A percentile compares a stretch with the other conserved stretches of the same genome.
Evolutionary conservation across 2,888 invertebrate species (phyloP).

Genomic region (Cheilosia grossa): DNA sequence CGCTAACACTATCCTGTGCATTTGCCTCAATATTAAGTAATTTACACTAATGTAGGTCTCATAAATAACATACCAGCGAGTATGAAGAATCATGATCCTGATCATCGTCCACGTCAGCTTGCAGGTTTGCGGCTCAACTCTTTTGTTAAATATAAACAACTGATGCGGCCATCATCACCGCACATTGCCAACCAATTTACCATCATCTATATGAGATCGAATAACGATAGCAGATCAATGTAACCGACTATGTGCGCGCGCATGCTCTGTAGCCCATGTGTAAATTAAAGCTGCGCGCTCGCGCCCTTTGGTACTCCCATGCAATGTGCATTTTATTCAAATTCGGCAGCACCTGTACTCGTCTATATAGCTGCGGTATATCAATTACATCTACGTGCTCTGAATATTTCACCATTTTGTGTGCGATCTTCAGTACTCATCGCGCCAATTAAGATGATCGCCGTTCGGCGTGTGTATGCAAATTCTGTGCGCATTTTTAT

Average conservation of each 20-base stretch:
- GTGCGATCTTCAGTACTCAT: slow-evolving; percentile 49
- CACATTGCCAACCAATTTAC: slow-evolving; percentile 11
- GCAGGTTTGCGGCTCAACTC: slow-evolving; percentile 53
- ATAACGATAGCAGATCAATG: slow-evolving; percentile 58
- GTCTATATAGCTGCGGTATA: slow-evolving; percentile 18
- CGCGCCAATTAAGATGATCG: slow-evolving; percentile 65
- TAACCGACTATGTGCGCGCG: background rate
- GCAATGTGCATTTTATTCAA: slow-evolving; percentile 71
- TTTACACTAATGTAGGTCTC: slow-evolving; percentile 21
- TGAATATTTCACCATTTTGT: slow-evolving; percentile 58
- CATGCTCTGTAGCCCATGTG: slow-evolving; percentile 5
- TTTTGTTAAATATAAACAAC: slow-evolving; percentile 41
- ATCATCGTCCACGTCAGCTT: slow-evolving; percentile 37
- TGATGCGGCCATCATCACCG: slow-evolving; percentile 25
- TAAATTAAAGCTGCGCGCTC: slow-evolving; percentile 29
- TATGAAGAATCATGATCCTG: slow-evolving; percentile 17
- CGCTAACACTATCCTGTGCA: background rate
- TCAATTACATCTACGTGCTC: slow-evolving; percentile 53
- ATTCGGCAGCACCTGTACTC: slow-evolving; percentile 66
- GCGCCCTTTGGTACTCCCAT: slow-evolving; percentile 44
- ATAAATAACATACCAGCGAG: slow-evolving; percentile 29
- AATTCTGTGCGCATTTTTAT: slow-evolving; percentile 42
- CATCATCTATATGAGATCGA: slow-evolving; percentile 37
- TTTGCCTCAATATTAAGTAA: slow-evolving; percentile 23
- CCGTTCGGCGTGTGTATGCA: slow-evolving; percentile 29